Base-by-base conservation (phyloP, 1,140 invertebrate genomes). In the Parasteatoda tepidariorum region DNA sequence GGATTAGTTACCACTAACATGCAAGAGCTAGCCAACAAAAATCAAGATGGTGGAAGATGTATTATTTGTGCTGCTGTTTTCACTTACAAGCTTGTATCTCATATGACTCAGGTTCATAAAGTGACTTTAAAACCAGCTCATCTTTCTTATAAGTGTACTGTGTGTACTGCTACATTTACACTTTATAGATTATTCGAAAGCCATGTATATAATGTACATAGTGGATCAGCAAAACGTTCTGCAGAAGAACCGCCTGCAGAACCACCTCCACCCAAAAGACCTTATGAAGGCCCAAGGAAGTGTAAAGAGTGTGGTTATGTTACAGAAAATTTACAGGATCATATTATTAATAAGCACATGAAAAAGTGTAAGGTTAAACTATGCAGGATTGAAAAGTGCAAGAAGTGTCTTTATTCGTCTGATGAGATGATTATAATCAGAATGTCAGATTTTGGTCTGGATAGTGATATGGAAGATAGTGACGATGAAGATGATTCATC, bases 151-250 rank as follows among this genome's bases (percentile, higher is more conserved):
- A 97, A 97, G 88, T 97, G 96, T 89, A 97, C 96, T 31, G 96
- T 97, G 5, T 97, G 96, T 89, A 96, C 95, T 68, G 95, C 96
- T 61, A 97, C 95, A 11, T 97, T 97, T 87, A 95, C 95, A 82
- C 96, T 97, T 94, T 97, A 97, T 90, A 96, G 96, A 89, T 94
- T 96, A 86, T 97, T 97, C 87, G 96, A 97, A 88, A 97, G 94
- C 88, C 96, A 97, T 88, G 96, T 97, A 2, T 97, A 97, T 87
- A 95, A 95, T 4, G 95, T 95, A 4, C 96, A 97, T 86, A 96
- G 95, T 79, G 87, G 86, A 24, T 62, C 64, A 67, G 74, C 71
- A 18, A 84, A 85, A 41, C 88, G 94, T 94, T 6, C 94, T 94
- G 6, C 93, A 94, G 18, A 95, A 94, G 86, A 91, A 22, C 18